Base-by-base conservation (phyloP, 2,113 vertebrate species). In the Ellobius talpinus region DNA sequence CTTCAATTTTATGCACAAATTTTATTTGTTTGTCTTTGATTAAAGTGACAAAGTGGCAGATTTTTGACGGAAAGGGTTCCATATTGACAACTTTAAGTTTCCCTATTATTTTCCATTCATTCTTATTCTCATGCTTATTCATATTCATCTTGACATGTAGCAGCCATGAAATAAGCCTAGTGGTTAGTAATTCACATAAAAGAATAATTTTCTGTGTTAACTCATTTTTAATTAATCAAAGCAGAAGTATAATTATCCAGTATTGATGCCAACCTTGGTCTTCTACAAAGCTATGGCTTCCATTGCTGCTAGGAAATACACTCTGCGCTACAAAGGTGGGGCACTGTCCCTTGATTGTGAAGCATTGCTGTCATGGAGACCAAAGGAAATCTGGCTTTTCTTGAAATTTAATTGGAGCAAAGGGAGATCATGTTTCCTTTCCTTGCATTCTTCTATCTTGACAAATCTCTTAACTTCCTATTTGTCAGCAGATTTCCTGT, bases 211-310 rank as follows among this genome's bases (percentile, higher is more conserved):
- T 81, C 2, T 74, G 55, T 52, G 58, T 76, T 39, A 68, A 31
- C 50, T 74, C 39, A 77, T 61, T 72, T 66, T 29, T 76, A 79
- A 66, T 58, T 68, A 93, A 45, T 61, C 89, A 90, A 94, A 90
- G 61, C 33, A 63, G 31, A 29, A 63, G 23, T 31, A 12, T 68
- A 61, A 50, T 65, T 89, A 81, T 19, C 39, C 23, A 87, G 79
- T 29, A 21, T 8, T 65, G 63, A 63, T 76, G 73, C 16, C 50
- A 82, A 11, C 19, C 17, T 11, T 55, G 58, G 47, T 2, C 50
- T 92, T 89, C 73, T 82, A 33, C 45, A 92, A 70, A 21, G 5
- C 4, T 33, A 31, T n/a, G 1, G 31, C 17, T 84, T 88, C 74
- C 19, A 14, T 45, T 52, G 50, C 31, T 68, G 5, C 55, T 78